phyloP scores from a whole-genome alignment of 2,113 vertebrate genomes.

The Corythaeola cristata region DNA sequence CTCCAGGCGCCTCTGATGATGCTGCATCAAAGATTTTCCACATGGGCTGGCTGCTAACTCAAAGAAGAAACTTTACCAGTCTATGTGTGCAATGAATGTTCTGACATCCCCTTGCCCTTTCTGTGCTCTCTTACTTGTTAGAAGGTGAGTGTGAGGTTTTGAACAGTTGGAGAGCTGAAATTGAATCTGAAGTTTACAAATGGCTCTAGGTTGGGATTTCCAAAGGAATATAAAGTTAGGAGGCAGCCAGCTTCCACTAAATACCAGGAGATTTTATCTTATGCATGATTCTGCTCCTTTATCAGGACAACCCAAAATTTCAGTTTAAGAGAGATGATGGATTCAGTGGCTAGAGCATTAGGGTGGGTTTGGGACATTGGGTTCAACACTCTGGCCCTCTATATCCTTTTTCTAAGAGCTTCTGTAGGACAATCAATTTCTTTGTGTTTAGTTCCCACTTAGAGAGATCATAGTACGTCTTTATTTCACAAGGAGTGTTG shows the following conservation, averaged over 20 bases:
- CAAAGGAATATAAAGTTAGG: background rate
- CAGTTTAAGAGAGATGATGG: background rate
- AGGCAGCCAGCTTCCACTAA: background rate
- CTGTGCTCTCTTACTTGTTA: conserved; percentile 23
- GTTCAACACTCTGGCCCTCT: background rate
- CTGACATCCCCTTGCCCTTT: conserved; percentile 51
- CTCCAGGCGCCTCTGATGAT: background rate
- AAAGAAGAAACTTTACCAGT: conserved; percentile 46
- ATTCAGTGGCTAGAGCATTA: background rate
- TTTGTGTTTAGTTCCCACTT: background rate
- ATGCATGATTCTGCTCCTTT: background rate
- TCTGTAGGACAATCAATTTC: background rate
- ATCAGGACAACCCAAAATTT: background rate
- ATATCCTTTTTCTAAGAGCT: background rate
- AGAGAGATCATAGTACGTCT: rapidly evolving
- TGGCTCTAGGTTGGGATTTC: background rate
- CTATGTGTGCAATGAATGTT: background rate
- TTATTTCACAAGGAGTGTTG: background rate
- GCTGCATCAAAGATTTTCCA: conserved; percentile 41
- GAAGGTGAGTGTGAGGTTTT: conserved; percentile 21
- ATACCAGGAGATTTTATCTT: background rate
- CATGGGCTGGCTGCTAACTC: conserved; percentile 54
- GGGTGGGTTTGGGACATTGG: background rate
- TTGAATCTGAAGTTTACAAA: background rate
- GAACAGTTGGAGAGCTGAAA: conserved; percentile 13